Percentiles rank a stretch among this genome's conserved stretches.
Evolutionary conservation across 2,888 invertebrate species (phyloP).

Genomic region (Caenorhabditis japonica): DNA sequence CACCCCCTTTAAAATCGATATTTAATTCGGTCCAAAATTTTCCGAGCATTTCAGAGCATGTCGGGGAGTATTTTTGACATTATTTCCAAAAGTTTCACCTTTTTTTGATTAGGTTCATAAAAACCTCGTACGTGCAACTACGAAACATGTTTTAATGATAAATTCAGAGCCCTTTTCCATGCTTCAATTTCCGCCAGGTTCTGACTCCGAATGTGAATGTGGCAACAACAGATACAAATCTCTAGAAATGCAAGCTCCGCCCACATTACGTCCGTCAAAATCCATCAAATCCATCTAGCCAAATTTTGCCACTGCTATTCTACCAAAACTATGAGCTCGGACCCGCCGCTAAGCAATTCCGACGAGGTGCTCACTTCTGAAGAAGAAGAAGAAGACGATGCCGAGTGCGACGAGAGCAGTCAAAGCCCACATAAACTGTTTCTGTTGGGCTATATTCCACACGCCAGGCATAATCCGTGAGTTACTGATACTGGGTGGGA

Average conservation of each 20-base stretch:
- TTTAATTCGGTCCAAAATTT: too few species aligned
- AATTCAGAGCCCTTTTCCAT: not conserved
- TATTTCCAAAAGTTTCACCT: too few species aligned
- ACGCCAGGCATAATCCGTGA: conserved; percentile 45
- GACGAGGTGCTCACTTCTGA: conserved; percentile 19
- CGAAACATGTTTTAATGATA: too few species aligned
- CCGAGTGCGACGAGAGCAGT: too few species aligned
- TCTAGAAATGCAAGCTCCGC: conserved; percentile 8
- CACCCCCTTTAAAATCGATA: too few species aligned
- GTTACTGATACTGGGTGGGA: too few species aligned
- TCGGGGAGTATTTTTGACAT: too few species aligned
- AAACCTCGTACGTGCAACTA: too few species aligned
- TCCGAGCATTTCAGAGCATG: too few species aligned
- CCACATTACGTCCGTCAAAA: not conserved
- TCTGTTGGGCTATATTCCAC: conserved; percentile 33
- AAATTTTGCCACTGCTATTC: too few species aligned
- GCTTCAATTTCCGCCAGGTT: not conserved
- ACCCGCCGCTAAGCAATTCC: conserved; percentile 15
- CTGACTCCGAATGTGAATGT: not conserved
- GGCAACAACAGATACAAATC: not conserved
- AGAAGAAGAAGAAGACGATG: conserved; percentile 5
- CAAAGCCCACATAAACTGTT: conserved; percentile 34
- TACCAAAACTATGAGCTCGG: conserved; percentile 34
- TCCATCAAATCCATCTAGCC: too few species aligned
- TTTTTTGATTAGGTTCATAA: too few species aligned